Percentiles rank a stretch among this genome's conserved stretches.
phyloP scores from a whole-genome alignment of 2,113 vertebrate genomes.

The Scytalopus superciliaris region DNA sequence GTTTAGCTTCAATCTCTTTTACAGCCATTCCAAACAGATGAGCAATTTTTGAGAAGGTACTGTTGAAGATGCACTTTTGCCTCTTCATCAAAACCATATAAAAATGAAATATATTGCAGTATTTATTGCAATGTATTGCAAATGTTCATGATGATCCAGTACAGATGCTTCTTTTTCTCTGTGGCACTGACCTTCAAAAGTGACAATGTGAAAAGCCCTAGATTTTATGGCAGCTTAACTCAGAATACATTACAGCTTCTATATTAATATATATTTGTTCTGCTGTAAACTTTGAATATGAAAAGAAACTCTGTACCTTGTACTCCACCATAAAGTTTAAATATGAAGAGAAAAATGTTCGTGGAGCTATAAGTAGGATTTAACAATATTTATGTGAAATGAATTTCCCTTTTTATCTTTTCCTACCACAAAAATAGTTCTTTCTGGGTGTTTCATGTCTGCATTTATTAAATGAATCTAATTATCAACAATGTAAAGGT shows the following conservation, averaged over 20 bases:
- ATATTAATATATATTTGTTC: slow-evolving; percentile 71
- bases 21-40: slow-evolving; percentile 66
- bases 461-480: background rate
- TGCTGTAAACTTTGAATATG: slow-evolving; percentile 67
- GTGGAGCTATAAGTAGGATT: slow-evolving; percentile 8
- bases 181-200: slow-evolving; percentile 74
- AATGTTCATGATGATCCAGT: slow-evolving; percentile 49
- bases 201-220: slow-evolving; percentile 70
- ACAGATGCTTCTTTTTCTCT: slow-evolving; percentile 63
- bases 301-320: slow-evolving; percentile 54
- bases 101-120: slow-evolving; percentile 75
- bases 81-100: slow-evolving; percentile 77
- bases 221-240: slow-evolving; percentile 74
- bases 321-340: slow-evolving; percentile 58
- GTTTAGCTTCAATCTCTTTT: slow-evolving; percentile 67
- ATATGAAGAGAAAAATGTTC: slow-evolving; percentile 51
- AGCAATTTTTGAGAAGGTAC: slow-evolving; percentile 75
- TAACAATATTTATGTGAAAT: slow-evolving; percentile 57
- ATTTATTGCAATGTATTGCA: slow-evolving; percentile 74
- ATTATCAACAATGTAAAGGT: background rate
- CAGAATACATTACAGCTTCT: slow-evolving; percentile 64
- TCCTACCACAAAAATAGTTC: background rate
- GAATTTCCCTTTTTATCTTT: slow-evolving; percentile 4
- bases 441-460: background rate
- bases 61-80: slow-evolving; percentile 73